Percentiles rank a stretch among this genome's conserved stretches.
Conservation (phyloP, 2,113 vertebrate species). For the Oreocharis arfaki region DNA sequence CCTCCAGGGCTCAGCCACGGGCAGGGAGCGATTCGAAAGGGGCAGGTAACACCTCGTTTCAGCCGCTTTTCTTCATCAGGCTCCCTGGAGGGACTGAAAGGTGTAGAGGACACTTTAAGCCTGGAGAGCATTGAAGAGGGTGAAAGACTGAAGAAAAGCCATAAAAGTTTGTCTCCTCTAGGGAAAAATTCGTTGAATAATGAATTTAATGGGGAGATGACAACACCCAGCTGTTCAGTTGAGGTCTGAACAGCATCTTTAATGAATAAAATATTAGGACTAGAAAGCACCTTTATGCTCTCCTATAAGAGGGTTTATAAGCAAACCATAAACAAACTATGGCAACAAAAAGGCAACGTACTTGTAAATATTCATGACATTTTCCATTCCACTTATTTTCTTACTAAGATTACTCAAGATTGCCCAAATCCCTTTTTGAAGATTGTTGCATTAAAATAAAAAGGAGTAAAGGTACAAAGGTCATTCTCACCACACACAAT, state of each 20-base stretch:
- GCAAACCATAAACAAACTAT: constrained; percentile 16
- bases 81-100: not conserved
- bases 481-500: not conserved
- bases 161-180: not conserved
- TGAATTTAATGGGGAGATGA: not conserved
- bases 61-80: not conserved
- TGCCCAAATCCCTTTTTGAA: not conserved
- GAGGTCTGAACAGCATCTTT: constrained; percentile 7
- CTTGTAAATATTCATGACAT: constrained; percentile 37
- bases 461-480: not conserved
- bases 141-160: not conserved
- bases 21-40: not conserved
- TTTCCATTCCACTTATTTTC: constrained; percentile 30
- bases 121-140: not conserved
- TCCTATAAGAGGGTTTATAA: not conserved
- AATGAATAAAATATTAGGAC: constrained; percentile 26
- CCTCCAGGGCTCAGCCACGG: not conserved
- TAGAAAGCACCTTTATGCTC: not conserved
- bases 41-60: not conserved
- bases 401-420: constrained; percentile 20
- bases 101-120: not conserved
- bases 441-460: constrained; percentile 30
- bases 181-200: not conserved
- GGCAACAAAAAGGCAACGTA: not conserved
- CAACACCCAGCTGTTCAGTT: not conserved